phyloP scores from a whole-genome alignment of 2,888 invertebrate genomes.

The Lysandra bellargus region DNA sequence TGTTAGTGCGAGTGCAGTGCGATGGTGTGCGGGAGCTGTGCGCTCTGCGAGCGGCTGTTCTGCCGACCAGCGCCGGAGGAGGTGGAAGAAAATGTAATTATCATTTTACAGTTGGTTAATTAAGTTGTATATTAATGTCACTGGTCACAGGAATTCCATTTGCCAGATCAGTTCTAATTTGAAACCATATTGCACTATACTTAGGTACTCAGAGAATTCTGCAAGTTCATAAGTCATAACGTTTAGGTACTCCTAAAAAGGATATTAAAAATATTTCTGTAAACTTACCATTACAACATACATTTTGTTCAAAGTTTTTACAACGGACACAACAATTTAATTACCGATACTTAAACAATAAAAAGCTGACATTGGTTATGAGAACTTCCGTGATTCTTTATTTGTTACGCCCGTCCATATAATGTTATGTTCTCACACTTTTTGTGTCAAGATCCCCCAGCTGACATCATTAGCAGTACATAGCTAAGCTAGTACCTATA shows the following conservation, averaged over 20 bases:
- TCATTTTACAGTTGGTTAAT: background rate
- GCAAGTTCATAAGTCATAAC: background rate
- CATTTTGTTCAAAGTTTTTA: too few relatives aligned
- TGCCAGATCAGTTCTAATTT: background rate
- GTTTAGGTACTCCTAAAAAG: too few relatives aligned
- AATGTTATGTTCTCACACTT: background rate
- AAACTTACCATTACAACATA: too few relatives aligned
- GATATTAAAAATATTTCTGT: too few relatives aligned
- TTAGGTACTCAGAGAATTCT: background rate
- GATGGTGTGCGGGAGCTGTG: conserved; percentile 57
- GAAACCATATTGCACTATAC: too few relatives aligned
- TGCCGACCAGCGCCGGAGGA: conserved; percentile 56
- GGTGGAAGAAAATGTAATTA: background rate
- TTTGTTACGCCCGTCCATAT: background rate
- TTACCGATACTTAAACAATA: background rate
- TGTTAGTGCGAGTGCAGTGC: conserved; percentile 17
- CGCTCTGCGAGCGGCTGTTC: conserved; percentile 65
- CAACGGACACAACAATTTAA: background rate
- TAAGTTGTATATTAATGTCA: background rate
- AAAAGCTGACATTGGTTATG: background rate
- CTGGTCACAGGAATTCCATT: background rate
- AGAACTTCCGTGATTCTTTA: background rate
- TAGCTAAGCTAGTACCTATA: background rate
- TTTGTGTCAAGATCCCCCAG: background rate
- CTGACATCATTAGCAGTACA: background rate